Conservation (phyloP, 2,888 invertebrate species). For the Calephelis perditalis region DNA sequence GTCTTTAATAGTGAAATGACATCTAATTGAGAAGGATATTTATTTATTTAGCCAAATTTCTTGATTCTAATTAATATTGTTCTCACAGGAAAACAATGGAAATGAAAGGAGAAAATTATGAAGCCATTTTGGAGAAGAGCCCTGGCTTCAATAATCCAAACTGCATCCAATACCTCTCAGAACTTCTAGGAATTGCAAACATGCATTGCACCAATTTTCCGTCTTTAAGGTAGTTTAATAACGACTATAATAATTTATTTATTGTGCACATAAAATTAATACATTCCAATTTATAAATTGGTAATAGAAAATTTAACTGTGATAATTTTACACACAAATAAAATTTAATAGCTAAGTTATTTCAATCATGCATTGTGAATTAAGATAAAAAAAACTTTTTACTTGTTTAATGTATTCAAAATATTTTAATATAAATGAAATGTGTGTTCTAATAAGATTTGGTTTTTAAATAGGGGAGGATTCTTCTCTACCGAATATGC, state of each 20-base stretch:
- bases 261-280: no score
- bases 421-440: no score
- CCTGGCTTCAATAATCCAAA: constrained; percentile 94
- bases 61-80: constrained; percentile 37
- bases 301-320: no score
- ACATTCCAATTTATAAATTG: no score
- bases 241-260: neutral
- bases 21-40: constrained; percentile 44
- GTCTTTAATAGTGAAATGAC: constrained; percentile 43
- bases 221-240: constrained; percentile 78
- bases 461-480: constrained; percentile 76
- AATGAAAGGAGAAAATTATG: constrained; percentile 88
- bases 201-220: constrained; percentile 84
- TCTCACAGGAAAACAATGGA: constrained; percentile 85
- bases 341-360: no score
- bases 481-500: constrained; percentile 91
- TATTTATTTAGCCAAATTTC: constrained; percentile 11
- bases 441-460: neutral
- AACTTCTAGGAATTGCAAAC: constrained; percentile 84
- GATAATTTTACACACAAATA: no score
- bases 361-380: no score
- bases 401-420: no score
- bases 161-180: constrained; percentile 89
- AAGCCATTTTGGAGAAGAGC: constrained; percentile 88
- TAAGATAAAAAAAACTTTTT: no score